Base-by-base conservation (phyloP, 1,140 invertebrate species). In the Euglossa dilemma region DNA sequence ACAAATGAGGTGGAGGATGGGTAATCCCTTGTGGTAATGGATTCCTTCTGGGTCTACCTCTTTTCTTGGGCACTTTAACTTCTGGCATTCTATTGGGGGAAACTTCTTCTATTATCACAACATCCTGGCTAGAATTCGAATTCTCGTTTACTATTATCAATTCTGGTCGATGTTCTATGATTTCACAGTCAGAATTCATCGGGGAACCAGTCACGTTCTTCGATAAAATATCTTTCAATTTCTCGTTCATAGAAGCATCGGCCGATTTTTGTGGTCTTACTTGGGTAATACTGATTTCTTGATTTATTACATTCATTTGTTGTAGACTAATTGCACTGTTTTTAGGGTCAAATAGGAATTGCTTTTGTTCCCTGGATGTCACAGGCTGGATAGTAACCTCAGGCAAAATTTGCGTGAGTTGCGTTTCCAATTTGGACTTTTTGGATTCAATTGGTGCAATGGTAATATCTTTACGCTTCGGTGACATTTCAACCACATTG, bases 101-200 rank as follows among this genome's bases (percentile, higher is more conserved):
- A 14, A 94, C 92, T 64, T 94, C 94, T 36, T 94, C 94, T 57
- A 94, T 94, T 5, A 94, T 94, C 85, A 94, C 92, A 14, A 94
- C 92, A 59, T 94, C 94, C 61, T 94, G 93, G 74, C 94, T 94
- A 6, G 94, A 94, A 67, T 94, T 94, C 0, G 94, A 94, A 72
- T 94, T 94, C 50, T 94, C 93, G 72, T 94, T 94, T 2, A 94
- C 94, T 54, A 94, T 93, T 74, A 94, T 94, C 8, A 94, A 78
- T 67, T 94, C 94, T 11, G 94, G 93, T 20, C 91, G 90, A 45
- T 92, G 92, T 25, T 94, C 94, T 45, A 94, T 94, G 18, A 94
- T 94, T 63, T 94, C 93, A 72, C 93, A 94, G 25, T 93, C 93
- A 7, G 93, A 92, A 52, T 89, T 89, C 16, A 85, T 80, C 9